These are phyloP conservation scores for Diadumene lineata DNA, from an alignment of 92 coral and sea anemone genomes.

Conservation along the genomic window DNA sequence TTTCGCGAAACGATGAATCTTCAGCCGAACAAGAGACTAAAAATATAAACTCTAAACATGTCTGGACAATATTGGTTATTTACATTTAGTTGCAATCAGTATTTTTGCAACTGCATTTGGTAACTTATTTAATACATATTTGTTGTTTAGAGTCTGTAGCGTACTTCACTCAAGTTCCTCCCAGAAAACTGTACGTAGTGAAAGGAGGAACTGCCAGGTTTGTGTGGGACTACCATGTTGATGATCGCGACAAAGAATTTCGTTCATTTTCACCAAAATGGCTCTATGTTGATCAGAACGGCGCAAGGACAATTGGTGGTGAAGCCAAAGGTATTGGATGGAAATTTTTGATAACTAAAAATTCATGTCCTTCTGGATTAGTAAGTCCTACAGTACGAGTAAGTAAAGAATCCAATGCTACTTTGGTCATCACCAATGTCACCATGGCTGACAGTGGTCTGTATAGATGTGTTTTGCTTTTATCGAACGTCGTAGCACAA, in stretches of 20 bases:
- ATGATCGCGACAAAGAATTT: background rate
- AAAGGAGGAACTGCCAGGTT: no score
- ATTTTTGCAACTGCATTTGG: background rate
- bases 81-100: background rate
- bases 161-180: background rate
- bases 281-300: background rate
- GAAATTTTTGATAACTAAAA: background rate
- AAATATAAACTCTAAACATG: no score
- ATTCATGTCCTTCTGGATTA: conserved; percentile 2
- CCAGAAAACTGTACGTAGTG: conserved; percentile 7
- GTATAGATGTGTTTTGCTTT: background rate
- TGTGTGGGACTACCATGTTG: conserved; percentile 10
- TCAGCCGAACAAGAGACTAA: no score
- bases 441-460: conserved; percentile 20
- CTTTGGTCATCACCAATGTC: conserved; percentile 21
- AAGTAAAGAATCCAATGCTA: conserved; percentile 4
- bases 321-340: background rate
- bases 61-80: no score
- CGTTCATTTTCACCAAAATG: background rate
- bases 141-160: background rate
- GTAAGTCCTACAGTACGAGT: conserved; percentile 13
- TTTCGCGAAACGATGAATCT: no score
- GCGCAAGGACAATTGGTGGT: background rate
- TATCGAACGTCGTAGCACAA: background rate
- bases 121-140: background rate